phyloP scores from a whole-genome alignment of 2,797 vertebrate species.

The Pseudochromis fuscus region DNA sequence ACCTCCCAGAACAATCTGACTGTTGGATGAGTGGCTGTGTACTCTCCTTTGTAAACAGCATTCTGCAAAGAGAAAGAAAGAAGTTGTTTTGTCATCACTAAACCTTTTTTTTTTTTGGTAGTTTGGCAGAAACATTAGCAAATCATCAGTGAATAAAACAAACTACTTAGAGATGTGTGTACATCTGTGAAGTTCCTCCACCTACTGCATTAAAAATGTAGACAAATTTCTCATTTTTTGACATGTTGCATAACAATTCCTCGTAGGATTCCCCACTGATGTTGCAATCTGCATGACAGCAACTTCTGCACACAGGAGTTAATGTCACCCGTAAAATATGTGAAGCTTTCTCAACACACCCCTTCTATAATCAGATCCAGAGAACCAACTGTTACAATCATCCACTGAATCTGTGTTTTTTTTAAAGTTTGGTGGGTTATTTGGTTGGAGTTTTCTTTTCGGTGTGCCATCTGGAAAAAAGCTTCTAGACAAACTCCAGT shows the following conservation, averaged over 20 bases:
- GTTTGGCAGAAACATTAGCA: conserved; percentile 1
- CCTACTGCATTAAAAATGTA: not conserved
- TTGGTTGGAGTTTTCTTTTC: no score
- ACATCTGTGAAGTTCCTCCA: not conserved
- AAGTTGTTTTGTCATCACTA: not conserved
- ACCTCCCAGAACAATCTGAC: conserved; percentile 97
- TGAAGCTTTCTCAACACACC: not conserved
- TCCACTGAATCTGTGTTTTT: not conserved
- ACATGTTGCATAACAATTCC: conserved; percentile 5
- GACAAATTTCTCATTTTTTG: not conserved
- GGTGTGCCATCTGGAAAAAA: not conserved
- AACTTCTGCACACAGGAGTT: not conserved
- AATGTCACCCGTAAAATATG: conserved; percentile 17
- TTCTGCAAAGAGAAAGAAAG: conserved; percentile 81
- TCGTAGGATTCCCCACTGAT: not conserved
- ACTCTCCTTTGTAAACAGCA: conserved; percentile 94
- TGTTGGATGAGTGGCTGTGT: conserved; percentile 92
- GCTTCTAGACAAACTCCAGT: not conserved
- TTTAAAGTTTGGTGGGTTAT: not conserved
- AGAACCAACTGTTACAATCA: not conserved
- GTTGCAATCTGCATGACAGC: conserved; percentile 9
- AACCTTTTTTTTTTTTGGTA: conserved; percentile 13
- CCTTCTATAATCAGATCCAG: not conserved
- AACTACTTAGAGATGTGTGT: not conserved
- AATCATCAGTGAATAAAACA: not conserved